phyloP scores from a whole-genome alignment of 2,888 invertebrate genomes.

The Chrysomela aeneicollis region DNA sequence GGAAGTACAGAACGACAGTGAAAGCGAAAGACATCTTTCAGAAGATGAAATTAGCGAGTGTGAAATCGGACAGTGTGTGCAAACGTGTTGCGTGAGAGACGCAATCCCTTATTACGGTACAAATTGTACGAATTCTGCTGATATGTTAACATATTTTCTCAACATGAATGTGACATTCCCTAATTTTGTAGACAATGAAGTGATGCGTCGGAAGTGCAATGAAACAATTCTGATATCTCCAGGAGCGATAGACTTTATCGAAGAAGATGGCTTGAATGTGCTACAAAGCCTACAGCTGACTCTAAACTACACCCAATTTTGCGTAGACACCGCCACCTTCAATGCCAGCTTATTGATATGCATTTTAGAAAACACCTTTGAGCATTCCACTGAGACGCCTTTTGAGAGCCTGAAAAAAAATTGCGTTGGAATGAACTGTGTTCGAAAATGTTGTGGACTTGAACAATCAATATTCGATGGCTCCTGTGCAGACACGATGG shows the following conservation, averaged over 20 bases:
- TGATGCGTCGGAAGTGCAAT: not conserved
- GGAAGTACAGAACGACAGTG: not conserved
- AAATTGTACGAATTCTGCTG: not conserved
- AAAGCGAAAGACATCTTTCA: too few relatives aligned
- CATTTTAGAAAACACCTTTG: not conserved
- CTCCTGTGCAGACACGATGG: slow-evolving; percentile 13
- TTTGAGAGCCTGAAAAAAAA: not conserved
- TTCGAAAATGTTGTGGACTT: slow-evolving; percentile 39
- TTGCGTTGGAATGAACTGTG: not conserved
- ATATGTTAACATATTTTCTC: not conserved
- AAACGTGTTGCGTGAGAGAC: not conserved
- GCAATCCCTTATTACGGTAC: not conserved
- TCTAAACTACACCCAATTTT: not conserved
- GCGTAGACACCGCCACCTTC: not conserved
- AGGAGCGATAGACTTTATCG: not conserved
- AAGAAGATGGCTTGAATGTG: not conserved
- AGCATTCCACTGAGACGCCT: not conserved
- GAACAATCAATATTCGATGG: slow-evolving; percentile 25
- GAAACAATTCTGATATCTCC: not conserved
- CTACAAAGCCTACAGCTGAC: not conserved
- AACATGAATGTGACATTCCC: not conserved
- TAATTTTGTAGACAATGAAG: not conserved
- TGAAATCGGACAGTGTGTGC: not conserved
- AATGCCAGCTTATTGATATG: not conserved
- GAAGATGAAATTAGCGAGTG: not conserved